A percentile compares a stretch with the other conserved stretches of the same genome.
phyloP scores from a whole-genome alignment of 2,113 vertebrate species.

The Amia ocellicauda region DNA sequence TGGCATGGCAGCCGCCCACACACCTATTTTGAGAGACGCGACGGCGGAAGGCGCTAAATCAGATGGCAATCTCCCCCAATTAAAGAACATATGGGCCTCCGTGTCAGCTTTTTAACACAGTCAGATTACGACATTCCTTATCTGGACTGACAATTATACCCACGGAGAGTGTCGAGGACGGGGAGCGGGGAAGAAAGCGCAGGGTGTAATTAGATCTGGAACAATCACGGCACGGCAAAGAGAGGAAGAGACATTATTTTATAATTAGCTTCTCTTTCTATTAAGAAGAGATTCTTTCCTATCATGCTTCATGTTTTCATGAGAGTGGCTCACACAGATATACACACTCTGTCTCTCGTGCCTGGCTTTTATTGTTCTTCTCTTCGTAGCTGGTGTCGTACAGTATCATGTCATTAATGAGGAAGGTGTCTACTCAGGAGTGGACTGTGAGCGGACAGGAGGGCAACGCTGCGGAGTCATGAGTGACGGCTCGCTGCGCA shows the following conservation, averaged over 20 bases:
- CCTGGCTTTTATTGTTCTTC: too few species aligned
- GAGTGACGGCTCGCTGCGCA: too few species aligned
- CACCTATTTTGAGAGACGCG: constrained; percentile 22
- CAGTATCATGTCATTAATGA: too few species aligned
- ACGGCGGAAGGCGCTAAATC: constrained; percentile 24
- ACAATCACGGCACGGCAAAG: constrained; percentile 35
- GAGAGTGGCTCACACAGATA: too few species aligned
- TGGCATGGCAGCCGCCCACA: constrained; percentile 26
- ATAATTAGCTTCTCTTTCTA: constrained; percentile 23
- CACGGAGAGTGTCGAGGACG: constrained; percentile 14
- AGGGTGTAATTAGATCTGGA: not conserved
- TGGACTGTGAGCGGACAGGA: too few species aligned
- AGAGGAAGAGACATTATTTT: constrained; percentile 13
- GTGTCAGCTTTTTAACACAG: constrained; percentile 29
- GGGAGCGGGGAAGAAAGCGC: constrained; percentile 30
- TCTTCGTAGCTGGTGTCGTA: too few species aligned
- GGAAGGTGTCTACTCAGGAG: too few species aligned
- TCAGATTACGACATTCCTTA: constrained; percentile 38
- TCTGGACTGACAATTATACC: constrained; percentile 48
- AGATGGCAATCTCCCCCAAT: constrained; percentile 19
- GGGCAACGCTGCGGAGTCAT: too few species aligned
- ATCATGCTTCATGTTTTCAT: too few species aligned
- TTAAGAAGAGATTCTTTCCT: not conserved
- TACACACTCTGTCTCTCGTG: too few species aligned
- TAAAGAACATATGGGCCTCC: constrained; percentile 27